These are phyloP conservation scores for Hyles lineata DNA, from an alignment of 2,888 invertebrate species.

Conservation along the genomic window DNA sequence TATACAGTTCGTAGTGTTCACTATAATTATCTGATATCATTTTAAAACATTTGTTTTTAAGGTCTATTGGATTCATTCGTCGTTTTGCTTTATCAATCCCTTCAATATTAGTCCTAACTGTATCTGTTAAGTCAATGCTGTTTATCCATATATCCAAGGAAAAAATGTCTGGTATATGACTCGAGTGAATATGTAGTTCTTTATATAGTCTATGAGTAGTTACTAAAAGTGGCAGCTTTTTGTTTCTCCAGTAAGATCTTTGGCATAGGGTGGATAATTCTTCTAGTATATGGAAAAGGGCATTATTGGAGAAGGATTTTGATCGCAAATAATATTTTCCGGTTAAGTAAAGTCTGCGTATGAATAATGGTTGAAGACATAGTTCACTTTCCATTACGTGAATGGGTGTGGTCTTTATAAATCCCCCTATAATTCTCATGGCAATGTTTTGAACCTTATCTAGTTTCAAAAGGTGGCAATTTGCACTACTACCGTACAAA, in stretches of 20 bases:
- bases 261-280: conserved; percentile 17
- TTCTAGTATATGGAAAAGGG: not conserved
- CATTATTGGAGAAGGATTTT: conserved; percentile 25
- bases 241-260: conserved; percentile 32
- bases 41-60: conserved; percentile 9
- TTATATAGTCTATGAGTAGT: conserved; percentile 9
- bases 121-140: conserved; percentile 9
- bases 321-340: conserved; percentile 36
- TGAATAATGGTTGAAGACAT: conserved; percentile 33
- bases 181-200: not conserved
- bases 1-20: conserved; percentile 20
- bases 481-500: conserved; percentile 36
- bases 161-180: conserved; percentile 2
- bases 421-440: conserved; percentile 39
- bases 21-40: conserved; percentile 12
- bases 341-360: conserved; percentile 36
- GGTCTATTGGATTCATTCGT: not conserved
- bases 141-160: conserved; percentile 26
- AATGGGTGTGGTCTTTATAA: conserved; percentile 39
- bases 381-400: conserved; percentile 40
- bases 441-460: conserved; percentile 41
- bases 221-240: conserved; percentile 35
- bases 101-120: not conserved
- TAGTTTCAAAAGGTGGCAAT: conserved; percentile 38
- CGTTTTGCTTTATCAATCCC: conserved; percentile 9